Percentiles rank a stretch among this genome's conserved stretches.
These are phyloP conservation scores for Mus minutoides DNA, from an alignment of 2,797 vertebrate genomes.

Conservation along the genomic window DNA sequence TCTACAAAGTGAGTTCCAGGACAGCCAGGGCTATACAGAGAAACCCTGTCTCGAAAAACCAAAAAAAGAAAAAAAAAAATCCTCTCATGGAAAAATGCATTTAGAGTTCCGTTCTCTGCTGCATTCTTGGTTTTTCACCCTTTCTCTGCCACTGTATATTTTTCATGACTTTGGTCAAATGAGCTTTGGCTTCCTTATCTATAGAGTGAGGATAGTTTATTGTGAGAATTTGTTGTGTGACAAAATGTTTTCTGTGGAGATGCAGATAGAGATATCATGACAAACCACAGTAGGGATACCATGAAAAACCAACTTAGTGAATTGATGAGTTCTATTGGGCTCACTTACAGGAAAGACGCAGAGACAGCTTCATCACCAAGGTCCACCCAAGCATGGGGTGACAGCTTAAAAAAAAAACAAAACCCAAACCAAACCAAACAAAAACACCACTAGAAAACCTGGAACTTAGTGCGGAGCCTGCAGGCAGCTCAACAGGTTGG, in stretches of 20 bases:
- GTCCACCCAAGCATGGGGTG: background rate
- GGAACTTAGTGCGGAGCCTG: background rate
- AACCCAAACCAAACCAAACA: no score
- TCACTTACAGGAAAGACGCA: background rate
- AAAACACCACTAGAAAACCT: background rate
- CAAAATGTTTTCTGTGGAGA: background rate
- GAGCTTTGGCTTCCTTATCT: background rate
- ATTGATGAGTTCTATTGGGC: background rate
- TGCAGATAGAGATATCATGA: background rate
- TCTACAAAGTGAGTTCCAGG: no score
- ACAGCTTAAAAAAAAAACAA: background rate
- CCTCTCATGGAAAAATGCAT: background rate
- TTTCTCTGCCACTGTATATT: background rate
- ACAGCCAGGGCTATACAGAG: no score
- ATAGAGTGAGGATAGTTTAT: background rate
- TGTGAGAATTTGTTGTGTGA: background rate
- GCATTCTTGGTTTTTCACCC: background rate
- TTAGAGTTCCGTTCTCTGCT: background rate
- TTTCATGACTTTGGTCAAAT: background rate
- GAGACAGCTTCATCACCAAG: background rate
- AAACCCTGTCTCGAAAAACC: no score
- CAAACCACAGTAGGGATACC: no score
- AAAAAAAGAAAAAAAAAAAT: no score
- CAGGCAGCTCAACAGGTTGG: background rate
- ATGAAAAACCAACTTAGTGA: background rate